Evolutionary conservation across 1,140 invertebrate genomes (phyloP).

Genomic region (Platorchestia sp.): DNA sequence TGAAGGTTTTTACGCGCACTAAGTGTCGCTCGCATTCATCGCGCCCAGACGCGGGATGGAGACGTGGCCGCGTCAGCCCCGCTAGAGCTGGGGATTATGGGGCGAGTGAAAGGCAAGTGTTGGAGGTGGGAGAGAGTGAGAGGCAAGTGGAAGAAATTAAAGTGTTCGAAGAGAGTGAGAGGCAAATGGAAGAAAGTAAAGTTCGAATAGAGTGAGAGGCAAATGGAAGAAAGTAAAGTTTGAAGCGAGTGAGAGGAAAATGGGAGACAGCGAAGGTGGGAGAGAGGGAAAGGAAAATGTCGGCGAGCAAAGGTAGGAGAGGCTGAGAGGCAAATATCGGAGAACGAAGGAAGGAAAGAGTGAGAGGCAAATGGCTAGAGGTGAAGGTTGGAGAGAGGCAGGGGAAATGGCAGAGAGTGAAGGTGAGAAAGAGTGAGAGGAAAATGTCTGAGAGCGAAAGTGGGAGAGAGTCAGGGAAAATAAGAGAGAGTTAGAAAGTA

Average conservation of each 20-base stretch:
- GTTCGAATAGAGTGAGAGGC: no score
- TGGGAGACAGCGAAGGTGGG: not conserved
- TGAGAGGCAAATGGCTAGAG: no score
- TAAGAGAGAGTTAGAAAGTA: not conserved
- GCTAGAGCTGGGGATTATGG: not conserved
- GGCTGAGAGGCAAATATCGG: no score
- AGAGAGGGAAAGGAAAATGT: not conserved
- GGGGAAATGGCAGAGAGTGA: no score
- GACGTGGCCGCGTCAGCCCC: not conserved
- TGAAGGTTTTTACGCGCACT: not conserved
- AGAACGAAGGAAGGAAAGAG: no score
- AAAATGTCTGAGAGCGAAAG: no score
- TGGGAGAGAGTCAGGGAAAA: no score
- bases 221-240: no score
- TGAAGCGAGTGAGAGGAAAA: not conserved
- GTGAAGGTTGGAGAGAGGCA: no score
- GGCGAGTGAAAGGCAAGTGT: not conserved
- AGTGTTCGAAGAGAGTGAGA: no score
- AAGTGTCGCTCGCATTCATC: not conserved
- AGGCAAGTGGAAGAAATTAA: no score
- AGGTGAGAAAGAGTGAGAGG: no score
- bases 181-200: not conserved
- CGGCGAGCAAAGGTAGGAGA: not conserved
- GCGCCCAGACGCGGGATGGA: not conserved
- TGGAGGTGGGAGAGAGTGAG: not conserved